phyloP scores from a whole-genome alignment of 2,113 vertebrate species.

The Balaeniceps rex region DNA sequence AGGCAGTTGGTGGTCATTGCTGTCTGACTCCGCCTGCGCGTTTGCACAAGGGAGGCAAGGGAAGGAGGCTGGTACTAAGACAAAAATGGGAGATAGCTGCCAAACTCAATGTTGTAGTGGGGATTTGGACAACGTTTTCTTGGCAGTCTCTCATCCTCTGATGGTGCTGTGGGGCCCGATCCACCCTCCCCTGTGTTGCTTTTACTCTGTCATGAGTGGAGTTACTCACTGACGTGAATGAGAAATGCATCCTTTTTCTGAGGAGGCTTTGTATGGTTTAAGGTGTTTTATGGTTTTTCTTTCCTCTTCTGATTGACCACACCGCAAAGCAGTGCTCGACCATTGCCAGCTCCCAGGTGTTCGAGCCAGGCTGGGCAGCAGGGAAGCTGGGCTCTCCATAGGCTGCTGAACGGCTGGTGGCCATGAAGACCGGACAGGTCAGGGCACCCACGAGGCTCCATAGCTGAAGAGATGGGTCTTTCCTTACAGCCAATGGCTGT shows the following conservation, averaged over 20 bases:
- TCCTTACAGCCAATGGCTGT: neutral
- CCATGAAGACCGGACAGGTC: neutral
- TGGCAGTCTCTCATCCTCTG: neutral
- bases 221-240: neutral
- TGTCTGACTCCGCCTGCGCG: neutral
- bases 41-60: neutral
- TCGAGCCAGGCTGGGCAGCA: neutral
- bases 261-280: neutral
- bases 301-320: neutral
- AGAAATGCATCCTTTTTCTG: neutral
- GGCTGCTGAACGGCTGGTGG: neutral
- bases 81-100: neutral
- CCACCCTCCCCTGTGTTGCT: neutral
- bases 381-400: neutral
- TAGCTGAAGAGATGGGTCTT: neutral
- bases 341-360: neutral
- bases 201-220: neutral
- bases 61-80: neutral
- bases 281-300: neutral
- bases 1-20: neutral
- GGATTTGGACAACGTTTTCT: neutral
- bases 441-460: neutral
- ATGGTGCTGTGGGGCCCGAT: neutral
- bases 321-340: accelerated
- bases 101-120: neutral